These are phyloP conservation scores for Notamacropus eugenii DNA, from an alignment of 2,797 vertebrate genomes.

Conservation along the genomic window DNA sequence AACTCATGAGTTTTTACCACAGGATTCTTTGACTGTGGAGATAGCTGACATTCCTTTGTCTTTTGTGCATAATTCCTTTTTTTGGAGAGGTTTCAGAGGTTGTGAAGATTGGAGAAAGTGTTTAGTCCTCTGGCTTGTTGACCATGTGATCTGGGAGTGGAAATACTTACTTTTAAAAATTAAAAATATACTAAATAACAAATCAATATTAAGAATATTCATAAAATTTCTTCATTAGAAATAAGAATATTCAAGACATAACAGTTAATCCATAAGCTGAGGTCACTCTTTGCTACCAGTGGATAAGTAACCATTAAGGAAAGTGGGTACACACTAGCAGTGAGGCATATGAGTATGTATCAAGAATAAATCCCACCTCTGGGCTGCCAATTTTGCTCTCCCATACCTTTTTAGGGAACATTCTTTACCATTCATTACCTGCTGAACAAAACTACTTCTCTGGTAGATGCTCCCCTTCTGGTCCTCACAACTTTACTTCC, in stretches of 20 bases:
- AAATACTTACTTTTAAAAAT: neutral
- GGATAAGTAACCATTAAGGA: neutral
- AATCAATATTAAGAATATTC: neutral
- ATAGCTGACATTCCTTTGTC: neutral
- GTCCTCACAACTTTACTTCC: neutral
- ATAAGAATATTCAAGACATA: neutral
- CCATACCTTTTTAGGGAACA: neutral
- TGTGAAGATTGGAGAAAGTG: neutral
- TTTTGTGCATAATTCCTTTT: neutral
- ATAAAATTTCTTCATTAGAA: neutral
- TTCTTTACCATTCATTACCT: neutral
- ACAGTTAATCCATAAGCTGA: neutral
- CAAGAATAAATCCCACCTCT: neutral
- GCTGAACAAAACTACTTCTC: neutral
- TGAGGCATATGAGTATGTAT: neutral
- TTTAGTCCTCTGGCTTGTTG: neutral
- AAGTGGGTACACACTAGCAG: neutral
- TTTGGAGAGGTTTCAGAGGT: neutral
- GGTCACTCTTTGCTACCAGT: neutral
- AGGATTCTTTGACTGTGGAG: neutral
- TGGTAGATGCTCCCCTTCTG: neutral
- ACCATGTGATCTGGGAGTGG: neutral
- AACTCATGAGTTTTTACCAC: neutral
- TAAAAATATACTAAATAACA: neutral
- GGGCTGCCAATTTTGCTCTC: neutral